Percentiles rank a stretch among this genome's conserved stretches.
Evolutionary conservation across 2,113 vertebrate genomes (phyloP).

Genomic region (Pelvicachromis taeniatus): DNA sequence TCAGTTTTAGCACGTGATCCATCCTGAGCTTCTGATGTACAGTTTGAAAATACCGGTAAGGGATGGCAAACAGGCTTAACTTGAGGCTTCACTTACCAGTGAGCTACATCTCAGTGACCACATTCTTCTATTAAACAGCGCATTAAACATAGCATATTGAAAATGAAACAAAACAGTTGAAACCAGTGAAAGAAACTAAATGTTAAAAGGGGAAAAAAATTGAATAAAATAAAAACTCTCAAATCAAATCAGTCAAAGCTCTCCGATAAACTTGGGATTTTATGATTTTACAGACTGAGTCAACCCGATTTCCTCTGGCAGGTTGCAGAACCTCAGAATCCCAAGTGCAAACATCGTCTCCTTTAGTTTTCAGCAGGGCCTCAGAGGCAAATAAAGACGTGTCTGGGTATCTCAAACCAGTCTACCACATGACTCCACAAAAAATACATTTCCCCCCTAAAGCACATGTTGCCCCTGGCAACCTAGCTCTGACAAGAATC

Average conservation of each 20-base stretch:
- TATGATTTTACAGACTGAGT: not conserved
- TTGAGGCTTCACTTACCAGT: not conserved
- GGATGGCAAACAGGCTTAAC: not conserved
- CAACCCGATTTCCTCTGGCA: not conserved
- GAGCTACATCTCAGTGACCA: not conserved
- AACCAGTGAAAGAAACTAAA: not conserved
- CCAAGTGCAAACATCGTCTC: not conserved
- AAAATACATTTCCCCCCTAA: not conserved
- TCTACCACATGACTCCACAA: not conserved
- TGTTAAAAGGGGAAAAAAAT: not conserved
- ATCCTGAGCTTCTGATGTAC: not conserved
- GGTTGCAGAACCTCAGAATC: not conserved
- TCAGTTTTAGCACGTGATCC: too few species aligned
- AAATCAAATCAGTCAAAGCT: not conserved
- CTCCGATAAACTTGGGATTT: not conserved
- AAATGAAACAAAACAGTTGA: not conserved
- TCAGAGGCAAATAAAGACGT: not conserved
- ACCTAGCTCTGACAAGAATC: not conserved
- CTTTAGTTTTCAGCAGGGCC: not conserved
- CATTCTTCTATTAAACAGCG: not conserved
- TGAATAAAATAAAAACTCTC: not conserved
- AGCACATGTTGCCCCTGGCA: not conserved
- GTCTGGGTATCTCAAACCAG: not conserved
- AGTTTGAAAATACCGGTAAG: accelerated
- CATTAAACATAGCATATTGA: too few species aligned